Evolutionary conservation across 2,797 vertebrate species (phyloP), one percentile per base, ranked within the genome.

Genomic region (Intellagama lesueurii): DNA sequence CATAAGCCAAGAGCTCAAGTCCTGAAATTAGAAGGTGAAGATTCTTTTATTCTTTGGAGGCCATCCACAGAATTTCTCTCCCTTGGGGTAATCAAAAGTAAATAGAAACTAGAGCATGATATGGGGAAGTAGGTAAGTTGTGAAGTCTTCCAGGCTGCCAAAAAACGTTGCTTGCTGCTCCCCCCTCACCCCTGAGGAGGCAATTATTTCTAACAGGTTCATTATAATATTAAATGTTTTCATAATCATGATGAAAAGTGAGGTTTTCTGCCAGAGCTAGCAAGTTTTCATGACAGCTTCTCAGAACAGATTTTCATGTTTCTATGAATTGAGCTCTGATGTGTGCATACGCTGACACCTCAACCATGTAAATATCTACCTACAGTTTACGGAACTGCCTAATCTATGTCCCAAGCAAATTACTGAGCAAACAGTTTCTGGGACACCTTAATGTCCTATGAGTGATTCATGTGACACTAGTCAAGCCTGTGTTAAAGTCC

Each of bases 1-100:
- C 78, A 90, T 52, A 92, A 89, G 92, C 91, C 89, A 92, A 94
- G 88, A 90, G 88, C 77, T 92, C 87, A 90, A 92, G 79, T 94
- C 90, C 92, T 83, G 88, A 85, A 60, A 83, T 87, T 72, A 92
- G 89, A 76, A 87, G 60, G 77, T 86, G 90, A 77, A 89, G n/a
- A 87, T 86, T 86, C 17, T 91, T 69, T 89, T 69, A 87, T 87
- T 85, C 79, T 68, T 90, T 90, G 68, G 85, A 90, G 86, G 49
- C 24, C 26, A 88, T 90, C 89, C 44, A 90, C 7, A 92, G 82
- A 86, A 79, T 75, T 32, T 49, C n/a, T 76, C 83, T 90, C 66
- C 69, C 80, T 91, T 87, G 85, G 87, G 81, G 83, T 66, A 90
- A 90, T 40, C 24, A 64, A 72, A 92, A 85, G 68, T 82, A 81